Base-by-base conservation (phyloP, 2,888 invertebrate species). In the Sericinus montela region DNA sequence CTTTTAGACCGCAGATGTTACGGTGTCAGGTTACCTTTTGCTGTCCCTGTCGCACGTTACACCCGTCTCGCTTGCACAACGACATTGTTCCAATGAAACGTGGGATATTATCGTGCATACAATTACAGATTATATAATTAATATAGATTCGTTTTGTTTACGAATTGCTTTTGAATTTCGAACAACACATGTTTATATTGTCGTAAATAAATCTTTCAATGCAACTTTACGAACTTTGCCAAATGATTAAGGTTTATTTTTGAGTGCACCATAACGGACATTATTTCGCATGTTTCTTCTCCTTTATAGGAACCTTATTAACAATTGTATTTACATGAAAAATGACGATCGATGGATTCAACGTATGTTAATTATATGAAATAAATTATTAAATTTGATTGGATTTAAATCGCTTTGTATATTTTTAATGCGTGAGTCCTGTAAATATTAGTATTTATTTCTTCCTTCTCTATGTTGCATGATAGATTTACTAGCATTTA, bases 1-100 rank as follows among this genome's bases (percentile, higher is more conserved):
- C 81, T 79, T 84, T 82, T 78, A 80, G 75, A 70, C 60, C 76
- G 79, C 84, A 85, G 85, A 85, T 86, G 84, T 79, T 73, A 63
- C 60, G 75, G 79, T 84, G 63, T 86, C 82, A 39, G 60, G 73
- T 86, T 85, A 76, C 85, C 53, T 65, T 48, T 32, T 28, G 45
- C 62, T 52, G 60, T 80, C 72, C 52, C 69, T 44, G 52, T 78
- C 65, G 13, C 57, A 44, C 69, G 30, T 55, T 67, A 55, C 34
- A 16, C 3, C 42, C 19, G 1, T 34, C 42, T 23, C 42, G 23
- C 13, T 42, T 15, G 4, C 13, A 42, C 32, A 10, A 11, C 32
- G n/a, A 32, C 42, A 42, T 42, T 34, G 34, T 41, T 41, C 19
- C 41, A 30, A 19, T 28, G 7, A 11, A 14, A 28, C 15, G 4